phyloP scores from a whole-genome alignment of 2,113 vertebrate genomes.

The Notarius quadriscutis region DNA sequence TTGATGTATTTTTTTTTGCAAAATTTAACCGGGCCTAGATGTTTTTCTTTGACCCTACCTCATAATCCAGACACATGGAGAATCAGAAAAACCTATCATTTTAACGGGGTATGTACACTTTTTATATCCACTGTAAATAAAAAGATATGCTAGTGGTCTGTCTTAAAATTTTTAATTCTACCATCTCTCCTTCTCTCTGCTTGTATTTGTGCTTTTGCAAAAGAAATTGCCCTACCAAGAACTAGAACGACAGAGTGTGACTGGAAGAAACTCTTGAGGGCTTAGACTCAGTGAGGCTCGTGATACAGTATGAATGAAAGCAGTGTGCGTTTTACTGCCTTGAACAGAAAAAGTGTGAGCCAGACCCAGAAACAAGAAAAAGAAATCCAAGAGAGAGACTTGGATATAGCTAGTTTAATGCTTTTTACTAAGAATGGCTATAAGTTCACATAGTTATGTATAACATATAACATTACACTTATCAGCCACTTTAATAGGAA shows the following conservation, averaged over 20 bases:
- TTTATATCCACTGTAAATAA: neutral
- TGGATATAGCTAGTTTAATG: neutral
- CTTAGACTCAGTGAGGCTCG: slow-evolving; percentile 41
- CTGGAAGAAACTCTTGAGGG: slow-evolving; percentile 32
- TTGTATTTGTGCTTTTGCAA: neutral
- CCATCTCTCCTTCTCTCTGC: neutral
- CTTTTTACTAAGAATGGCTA: slow-evolving; percentile 1
- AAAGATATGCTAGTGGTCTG: neutral
- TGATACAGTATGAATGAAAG: slow-evolving; percentile 53
- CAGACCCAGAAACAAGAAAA: neutral
- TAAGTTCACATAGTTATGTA: neutral
- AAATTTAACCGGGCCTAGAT: no score
- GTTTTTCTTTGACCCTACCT: no score
- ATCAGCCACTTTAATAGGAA: neutral
- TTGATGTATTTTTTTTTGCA: no score
- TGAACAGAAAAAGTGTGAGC: slow-evolving; percentile 19
- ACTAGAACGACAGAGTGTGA: neutral
- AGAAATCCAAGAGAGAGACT: neutral
- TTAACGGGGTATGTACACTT: no score
- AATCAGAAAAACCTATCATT: no score
- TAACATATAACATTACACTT: neutral
- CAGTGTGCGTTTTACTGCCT: slow-evolving; percentile 49
- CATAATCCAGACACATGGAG: no score
- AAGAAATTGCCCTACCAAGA: neutral
- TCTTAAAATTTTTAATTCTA: neutral